Base-by-base conservation (phyloP, 1,140 invertebrate genomes). In the Piezodorus guildinii region DNA sequence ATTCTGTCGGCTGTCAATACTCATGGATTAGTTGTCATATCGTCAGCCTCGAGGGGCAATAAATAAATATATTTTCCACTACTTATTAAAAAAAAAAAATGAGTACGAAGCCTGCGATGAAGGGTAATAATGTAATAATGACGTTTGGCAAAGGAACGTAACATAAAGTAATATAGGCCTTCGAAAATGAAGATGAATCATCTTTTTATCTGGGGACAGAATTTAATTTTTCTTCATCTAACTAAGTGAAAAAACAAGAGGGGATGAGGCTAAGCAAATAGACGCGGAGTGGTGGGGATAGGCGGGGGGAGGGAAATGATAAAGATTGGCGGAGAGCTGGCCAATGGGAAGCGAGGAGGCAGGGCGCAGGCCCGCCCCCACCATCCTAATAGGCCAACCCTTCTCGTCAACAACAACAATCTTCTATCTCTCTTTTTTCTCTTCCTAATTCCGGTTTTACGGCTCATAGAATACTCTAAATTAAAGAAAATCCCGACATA, bases 251-350 rank as follows among this genome's bases (percentile, higher is more conserved):
- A 56, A 25, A 56, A 56, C 46, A 49, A 39, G 65, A 25, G 23
- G 52, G 52, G 52, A 15, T 56, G 52, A 23, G 23, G 52, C 14
- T 17, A 19, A 49, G 46, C 45, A 49, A 61, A 49, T 44, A 62
- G 65, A 59, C 49, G 23, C 10, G n/a, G 64, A n/a, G 25, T 34
- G 27, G 45, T 23, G 63, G 39, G 25, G 65, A 58, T 61, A 44
- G 58, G 66, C n/a, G 15, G 16, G 39, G 45, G 52, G 23, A 62
- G 27, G n/a, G 61, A 25, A 62, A 45, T 30, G 58, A 51, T 34
- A 43, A 60, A 60, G 34, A 60, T 60, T 44, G 58, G 30, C 58
- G n/a, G 58, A 21, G 16, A 17, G 2, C 1, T 3, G 5, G 17
- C 52, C 52, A 56, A 56, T 56, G 21, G 52, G 52, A 56, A 14